These are phyloP conservation scores for Hyposoter didymator DNA, from an alignment of 2,888 invertebrate species.

Conservation along the genomic window DNA sequence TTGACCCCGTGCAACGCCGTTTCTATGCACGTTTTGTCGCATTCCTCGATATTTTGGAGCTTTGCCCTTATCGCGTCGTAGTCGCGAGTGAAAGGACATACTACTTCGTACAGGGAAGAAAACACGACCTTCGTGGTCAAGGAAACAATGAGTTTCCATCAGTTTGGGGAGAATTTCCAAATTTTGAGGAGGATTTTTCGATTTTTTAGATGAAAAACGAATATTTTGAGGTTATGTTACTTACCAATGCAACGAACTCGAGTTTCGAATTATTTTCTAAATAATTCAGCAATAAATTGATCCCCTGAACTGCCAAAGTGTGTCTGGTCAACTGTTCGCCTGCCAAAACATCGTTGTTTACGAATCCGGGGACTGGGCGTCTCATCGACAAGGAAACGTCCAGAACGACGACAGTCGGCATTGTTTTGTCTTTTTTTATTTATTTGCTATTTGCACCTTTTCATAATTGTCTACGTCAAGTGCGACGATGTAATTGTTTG, in stretches of 20 bases:
- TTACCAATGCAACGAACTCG: conserved; percentile 90
- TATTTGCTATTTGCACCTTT: background rate
- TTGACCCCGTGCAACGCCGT: conserved; percentile 92
- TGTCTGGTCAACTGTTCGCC: conserved; percentile 86
- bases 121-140: conserved; percentile 83
- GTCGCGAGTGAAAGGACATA: conserved; percentile 95
- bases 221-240: conserved; percentile 66
- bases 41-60: conserved; percentile 91
- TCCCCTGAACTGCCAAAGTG: conserved; percentile 88
- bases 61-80: conserved; percentile 92
- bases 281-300: conserved; percentile 88
- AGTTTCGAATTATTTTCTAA: conserved; percentile 88
- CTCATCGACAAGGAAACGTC: conserved; percentile 91
- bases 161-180: background rate
- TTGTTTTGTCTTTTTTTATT: conserved; percentile 76
- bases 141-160: background rate
- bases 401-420: conserved; percentile 90
- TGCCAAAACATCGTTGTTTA: conserved; percentile 80
- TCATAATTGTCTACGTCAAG: background rate
- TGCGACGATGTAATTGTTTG: background rate
- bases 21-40: conserved; percentile 94
- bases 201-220: background rate
- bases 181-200: background rate
- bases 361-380: conserved; percentile 85
- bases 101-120: conserved; percentile 86